Conservation (phyloP, 2,113 vertebrate genomes). For the Raja brachyura region DNA sequence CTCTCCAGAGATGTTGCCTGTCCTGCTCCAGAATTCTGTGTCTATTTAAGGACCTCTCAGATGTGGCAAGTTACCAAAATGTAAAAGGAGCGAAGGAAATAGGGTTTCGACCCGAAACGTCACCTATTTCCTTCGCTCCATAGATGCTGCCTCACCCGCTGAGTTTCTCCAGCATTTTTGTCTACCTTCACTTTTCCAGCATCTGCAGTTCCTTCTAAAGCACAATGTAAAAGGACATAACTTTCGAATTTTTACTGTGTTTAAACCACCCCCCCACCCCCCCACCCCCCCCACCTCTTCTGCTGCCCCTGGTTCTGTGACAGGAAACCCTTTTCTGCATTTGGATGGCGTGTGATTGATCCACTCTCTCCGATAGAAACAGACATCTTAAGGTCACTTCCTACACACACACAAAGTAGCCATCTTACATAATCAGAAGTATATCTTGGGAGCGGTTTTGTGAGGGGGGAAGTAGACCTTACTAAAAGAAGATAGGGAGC, state of each 20-base stretch:
- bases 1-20: no score
- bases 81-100: no score
- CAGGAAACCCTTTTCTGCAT: neutral
- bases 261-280: no score
- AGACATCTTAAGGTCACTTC: neutral
- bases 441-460: neutral
- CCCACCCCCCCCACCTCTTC: neutral
- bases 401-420: neutral
- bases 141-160: no score
- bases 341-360: neutral
- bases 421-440: conserved; percentile 5
- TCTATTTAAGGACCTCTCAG: neutral
- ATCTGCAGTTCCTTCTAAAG: no score
- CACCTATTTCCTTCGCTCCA: no score
- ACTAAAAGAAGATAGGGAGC: conserved; percentile 24
- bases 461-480: neutral
- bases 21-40: no score
- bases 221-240: neutral
- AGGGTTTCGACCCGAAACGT: no score
- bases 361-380: neutral
- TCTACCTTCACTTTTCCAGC: no score
- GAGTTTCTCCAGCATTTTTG: no score
- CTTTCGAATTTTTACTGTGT: neutral
- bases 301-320: neutral
- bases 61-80: no score